Percentiles rank a stretch among this genome's conserved stretches.
Evolutionary conservation across 2,888 invertebrate genomes (phyloP).

Genomic region (Pseudococcus jackbeardsleyi): DNA sequence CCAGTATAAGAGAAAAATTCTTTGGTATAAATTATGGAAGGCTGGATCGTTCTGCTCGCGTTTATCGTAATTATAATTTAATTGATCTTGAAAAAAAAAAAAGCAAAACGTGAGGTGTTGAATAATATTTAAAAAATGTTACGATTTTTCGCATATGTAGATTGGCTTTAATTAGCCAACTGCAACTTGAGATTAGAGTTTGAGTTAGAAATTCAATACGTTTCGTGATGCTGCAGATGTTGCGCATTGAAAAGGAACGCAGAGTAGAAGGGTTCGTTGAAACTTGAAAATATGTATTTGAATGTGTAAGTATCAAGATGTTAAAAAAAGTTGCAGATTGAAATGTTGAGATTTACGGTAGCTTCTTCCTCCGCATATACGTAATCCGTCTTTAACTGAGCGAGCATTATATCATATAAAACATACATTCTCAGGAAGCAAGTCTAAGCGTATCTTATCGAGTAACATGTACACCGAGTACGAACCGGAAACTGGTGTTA

Average conservation of each 20-base stretch:
- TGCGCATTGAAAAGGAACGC: background rate
- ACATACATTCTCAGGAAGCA: constrained; percentile 49
- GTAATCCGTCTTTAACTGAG: constrained; percentile 32
- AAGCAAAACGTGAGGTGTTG: constrained; percentile 29
- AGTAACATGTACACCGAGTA: constrained; percentile 36
- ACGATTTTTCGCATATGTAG: background rate
- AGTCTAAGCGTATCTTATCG: constrained; percentile 43
- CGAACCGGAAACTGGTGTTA: constrained; percentile 59
- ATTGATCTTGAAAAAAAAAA: constrained; percentile 33
- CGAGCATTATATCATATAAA: constrained; percentile 41
- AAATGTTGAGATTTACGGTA: constrained; percentile 44
- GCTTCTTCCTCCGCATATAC: constrained; percentile 26
- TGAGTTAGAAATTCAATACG: constrained; percentile 20
- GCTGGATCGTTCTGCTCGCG: constrained; percentile 17
- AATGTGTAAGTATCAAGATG: constrained; percentile 7
- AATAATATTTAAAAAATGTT: constrained; percentile 15
- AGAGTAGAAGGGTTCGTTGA: background rate
- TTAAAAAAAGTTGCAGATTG: constrained; percentile 47
- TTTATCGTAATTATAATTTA: constrained; percentile 55
- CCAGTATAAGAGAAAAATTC: constrained; percentile 27
- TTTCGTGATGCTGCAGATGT: constrained; percentile 30
- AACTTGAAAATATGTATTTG: background rate
- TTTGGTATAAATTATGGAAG: constrained; percentile 48
- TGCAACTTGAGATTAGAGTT: background rate
- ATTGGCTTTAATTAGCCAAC: background rate